Conservation (phyloP, 2,888 invertebrate species). For the Phymatocera aterrima region DNA sequence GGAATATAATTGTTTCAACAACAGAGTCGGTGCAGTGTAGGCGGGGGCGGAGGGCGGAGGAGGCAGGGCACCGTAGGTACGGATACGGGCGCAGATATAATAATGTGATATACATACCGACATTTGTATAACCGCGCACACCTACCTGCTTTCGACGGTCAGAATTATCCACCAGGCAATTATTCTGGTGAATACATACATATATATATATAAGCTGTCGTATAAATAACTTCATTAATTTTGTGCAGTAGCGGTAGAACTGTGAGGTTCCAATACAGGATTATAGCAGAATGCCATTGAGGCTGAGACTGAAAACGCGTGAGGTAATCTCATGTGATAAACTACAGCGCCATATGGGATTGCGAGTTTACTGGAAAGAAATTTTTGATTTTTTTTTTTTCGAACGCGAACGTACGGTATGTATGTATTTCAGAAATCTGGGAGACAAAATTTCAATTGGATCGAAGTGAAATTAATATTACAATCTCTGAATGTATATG, state of each 20-base stretch:
- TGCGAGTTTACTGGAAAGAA: too few relatives aligned
- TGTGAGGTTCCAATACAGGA: too few relatives aligned
- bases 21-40: too few relatives aligned
- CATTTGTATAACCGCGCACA: constrained; percentile 7
- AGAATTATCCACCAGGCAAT: constrained; percentile 7
- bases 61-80: not conserved
- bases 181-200: constrained; percentile 10
- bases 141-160: not conserved
- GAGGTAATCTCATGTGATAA: too few relatives aligned
- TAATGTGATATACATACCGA: not conserved
- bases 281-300: not conserved
- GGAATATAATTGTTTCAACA: not conserved
- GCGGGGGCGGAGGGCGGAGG: too few relatives aligned
- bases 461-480: not conserved
- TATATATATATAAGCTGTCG: too few relatives aligned
- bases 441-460: not conserved
- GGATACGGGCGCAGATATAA: not conserved
- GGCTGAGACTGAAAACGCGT: not conserved
- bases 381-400: too few relatives aligned
- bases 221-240: not conserved
- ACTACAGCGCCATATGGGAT: too few relatives aligned
- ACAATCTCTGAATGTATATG: too few relatives aligned
- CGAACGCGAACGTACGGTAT: too few relatives aligned
- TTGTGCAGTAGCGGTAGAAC: too few relatives aligned
- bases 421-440: too few relatives aligned